These are phyloP conservation scores for Perccottus glenii DNA, from an alignment of 2,113 vertebrate species.

Conservation along the genomic window DNA sequence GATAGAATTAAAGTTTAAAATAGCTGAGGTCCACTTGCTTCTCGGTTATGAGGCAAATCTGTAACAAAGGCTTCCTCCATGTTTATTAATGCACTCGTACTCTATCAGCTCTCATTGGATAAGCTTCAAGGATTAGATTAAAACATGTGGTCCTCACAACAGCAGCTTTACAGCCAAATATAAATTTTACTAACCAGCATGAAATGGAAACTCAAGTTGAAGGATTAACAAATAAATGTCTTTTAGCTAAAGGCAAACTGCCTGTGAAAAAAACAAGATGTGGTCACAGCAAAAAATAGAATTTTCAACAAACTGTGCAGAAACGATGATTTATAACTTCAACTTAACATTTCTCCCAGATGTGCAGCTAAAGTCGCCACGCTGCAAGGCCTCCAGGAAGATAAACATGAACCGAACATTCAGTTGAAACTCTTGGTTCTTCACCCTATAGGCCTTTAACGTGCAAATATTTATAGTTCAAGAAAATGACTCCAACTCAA, in stretches of 20 bases:
- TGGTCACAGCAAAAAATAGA: constrained; percentile 24
- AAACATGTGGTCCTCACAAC: constrained; percentile 22
- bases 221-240: not conserved
- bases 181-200: constrained; percentile 8
- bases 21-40: constrained; percentile 47
- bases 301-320: not conserved
- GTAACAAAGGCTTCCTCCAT: constrained; percentile 10
- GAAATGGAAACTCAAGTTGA: constrained; percentile 7
- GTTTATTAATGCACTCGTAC: constrained; percentile 24
- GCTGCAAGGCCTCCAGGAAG: constrained; percentile 31
- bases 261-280: constrained; percentile 23
- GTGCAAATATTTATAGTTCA: constrained; percentile 56
- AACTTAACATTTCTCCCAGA: not conserved
- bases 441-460: constrained; percentile 28
- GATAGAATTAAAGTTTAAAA: constrained; percentile 27
- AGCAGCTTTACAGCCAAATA: constrained; percentile 39
- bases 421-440: constrained; percentile 38
- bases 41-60: constrained; percentile 11
- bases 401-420: constrained; percentile 53
- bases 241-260: constrained; percentile 11
- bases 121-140: constrained; percentile 8
- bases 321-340: constrained; percentile 9
- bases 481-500: constrained; percentile 28
- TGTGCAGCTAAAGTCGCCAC: constrained; percentile 2
- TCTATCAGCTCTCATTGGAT: not conserved